Evolutionary conservation across 2,888 invertebrate genomes (phyloP).

Genomic region (Lumbricus terrestris): DNA sequence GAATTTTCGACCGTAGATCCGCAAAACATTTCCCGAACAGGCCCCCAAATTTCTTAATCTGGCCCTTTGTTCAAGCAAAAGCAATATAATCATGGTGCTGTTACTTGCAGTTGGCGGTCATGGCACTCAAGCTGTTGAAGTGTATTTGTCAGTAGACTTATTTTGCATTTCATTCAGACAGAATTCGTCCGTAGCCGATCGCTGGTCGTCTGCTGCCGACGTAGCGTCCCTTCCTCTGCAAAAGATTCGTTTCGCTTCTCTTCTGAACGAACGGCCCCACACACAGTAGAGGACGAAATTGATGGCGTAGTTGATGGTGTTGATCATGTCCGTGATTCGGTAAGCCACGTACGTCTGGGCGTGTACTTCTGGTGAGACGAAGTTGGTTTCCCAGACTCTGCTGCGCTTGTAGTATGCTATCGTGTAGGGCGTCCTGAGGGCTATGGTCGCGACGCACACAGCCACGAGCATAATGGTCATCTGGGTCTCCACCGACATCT

Average conservation of each 20-base stretch:
- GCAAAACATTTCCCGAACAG: no score
- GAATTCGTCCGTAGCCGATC: not conserved
- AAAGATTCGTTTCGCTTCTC: not conserved
- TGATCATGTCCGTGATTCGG: not conserved
- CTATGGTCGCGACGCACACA: not conserved
- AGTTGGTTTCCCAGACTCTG: not conserved
- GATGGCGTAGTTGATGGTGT: slow-evolving; percentile 13
- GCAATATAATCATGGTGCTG: no score
- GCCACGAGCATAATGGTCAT: slow-evolving; percentile 13
- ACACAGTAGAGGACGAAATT: not conserved
- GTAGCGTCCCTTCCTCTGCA: not conserved
- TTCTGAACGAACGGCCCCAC: not conserved
- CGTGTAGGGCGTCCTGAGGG: not conserved
- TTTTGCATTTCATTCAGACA: not conserved
- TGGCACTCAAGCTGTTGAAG: not conserved
- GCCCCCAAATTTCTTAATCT: no score
- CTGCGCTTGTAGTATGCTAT: not conserved
- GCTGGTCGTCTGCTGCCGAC: not conserved
- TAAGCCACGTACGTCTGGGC: not conserved
- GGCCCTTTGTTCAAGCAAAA: no score
- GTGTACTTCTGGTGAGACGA: not conserved
- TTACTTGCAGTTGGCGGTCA: no score
- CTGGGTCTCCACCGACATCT: not conserved
- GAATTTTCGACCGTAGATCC: no score
- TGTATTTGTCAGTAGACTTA: not conserved